phyloP scores from a whole-genome alignment of 2,888 invertebrate species.

The Ormyrus labotus region DNA sequence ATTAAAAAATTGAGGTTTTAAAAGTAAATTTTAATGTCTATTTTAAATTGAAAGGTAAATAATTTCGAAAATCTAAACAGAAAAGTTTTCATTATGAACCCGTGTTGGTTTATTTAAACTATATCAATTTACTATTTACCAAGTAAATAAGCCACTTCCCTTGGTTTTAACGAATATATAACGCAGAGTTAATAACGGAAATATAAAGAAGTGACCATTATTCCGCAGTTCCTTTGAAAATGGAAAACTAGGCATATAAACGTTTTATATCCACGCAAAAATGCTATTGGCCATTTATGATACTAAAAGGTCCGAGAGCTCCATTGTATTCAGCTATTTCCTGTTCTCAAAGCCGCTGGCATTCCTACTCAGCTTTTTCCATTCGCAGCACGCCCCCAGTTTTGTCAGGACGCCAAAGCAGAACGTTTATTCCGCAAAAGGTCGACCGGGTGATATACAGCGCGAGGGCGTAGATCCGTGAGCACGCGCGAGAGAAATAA shows the following conservation, averaged over 20 bases:
- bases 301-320: slow-evolving; percentile 25
- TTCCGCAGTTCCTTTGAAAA: too few relatives aligned
- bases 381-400: background rate
- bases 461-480: slow-evolving; percentile 1
- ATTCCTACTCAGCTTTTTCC: slow-evolving; percentile 10
- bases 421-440: slow-evolving; percentile 41
- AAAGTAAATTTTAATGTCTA: too few relatives aligned
- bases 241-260: slow-evolving; percentile 1
- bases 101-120: too few relatives aligned
- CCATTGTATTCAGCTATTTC: slow-evolving; percentile 13
- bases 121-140: too few relatives aligned
- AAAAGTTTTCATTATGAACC: too few relatives aligned
- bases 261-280: slow-evolving; percentile 15
- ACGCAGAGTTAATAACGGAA: too few relatives aligned
- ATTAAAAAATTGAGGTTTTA: too few relatives aligned
- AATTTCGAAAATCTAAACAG: too few relatives aligned
- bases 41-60: too few relatives aligned
- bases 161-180: too few relatives aligned
- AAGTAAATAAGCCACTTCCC: too few relatives aligned
- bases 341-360: background rate
- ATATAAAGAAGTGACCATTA: too few relatives aligned
- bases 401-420: slow-evolving; percentile 49
- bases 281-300: slow-evolving; percentile 24
- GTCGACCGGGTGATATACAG: slow-evolving; percentile 35
- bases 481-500: slow-evolving; percentile 37